Evolutionary conservation across 2,797 vertebrate species (phyloP).

Genomic region (Cetoscarus ocellatus): DNA sequence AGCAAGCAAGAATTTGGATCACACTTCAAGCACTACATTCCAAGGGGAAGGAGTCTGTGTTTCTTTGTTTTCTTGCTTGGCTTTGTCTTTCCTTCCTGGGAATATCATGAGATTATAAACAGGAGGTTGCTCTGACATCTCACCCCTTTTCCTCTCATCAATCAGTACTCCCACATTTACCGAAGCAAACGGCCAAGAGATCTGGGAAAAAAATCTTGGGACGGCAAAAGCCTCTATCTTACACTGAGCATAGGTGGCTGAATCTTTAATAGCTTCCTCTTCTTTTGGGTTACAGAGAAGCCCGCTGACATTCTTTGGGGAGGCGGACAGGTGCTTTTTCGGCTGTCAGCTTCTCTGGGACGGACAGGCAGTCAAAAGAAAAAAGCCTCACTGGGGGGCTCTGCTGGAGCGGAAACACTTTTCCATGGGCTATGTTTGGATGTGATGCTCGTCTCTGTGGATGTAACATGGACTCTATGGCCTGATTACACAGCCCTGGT

Average conservation of each 20-base stretch:
- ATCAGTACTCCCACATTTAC: conserved; percentile 47
- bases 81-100: conserved; percentile 62
- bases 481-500: conserved; percentile 76
- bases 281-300: conserved; percentile 38
- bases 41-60: conserved; percentile 52
- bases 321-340: conserved; percentile 62
- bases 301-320: conserved; percentile 28
- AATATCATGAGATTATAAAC: conserved; percentile 73
- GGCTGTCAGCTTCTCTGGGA: conserved; percentile 55
- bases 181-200: conserved; percentile 51
- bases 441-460: conserved; percentile 74
- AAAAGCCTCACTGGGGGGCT: conserved; percentile 54
- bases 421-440: conserved; percentile 66
- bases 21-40: conserved; percentile 40
- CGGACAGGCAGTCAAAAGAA: conserved; percentile 56
- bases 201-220: conserved; percentile 32
- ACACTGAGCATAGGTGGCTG: conserved; percentile 26
- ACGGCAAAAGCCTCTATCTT: conserved; percentile 37
- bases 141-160: conserved; percentile 62
- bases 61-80: conserved; percentile 59
- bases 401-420: conserved; percentile 58
- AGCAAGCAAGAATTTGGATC: conserved; percentile 52
- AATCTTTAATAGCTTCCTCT: conserved; percentile 23
- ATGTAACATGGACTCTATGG: conserved; percentile 71
- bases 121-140: conserved; percentile 68